Evolutionary conservation across 2,888 invertebrate genomes (phyloP).

Genomic region (Synanthedon formicaeformis): DNA sequence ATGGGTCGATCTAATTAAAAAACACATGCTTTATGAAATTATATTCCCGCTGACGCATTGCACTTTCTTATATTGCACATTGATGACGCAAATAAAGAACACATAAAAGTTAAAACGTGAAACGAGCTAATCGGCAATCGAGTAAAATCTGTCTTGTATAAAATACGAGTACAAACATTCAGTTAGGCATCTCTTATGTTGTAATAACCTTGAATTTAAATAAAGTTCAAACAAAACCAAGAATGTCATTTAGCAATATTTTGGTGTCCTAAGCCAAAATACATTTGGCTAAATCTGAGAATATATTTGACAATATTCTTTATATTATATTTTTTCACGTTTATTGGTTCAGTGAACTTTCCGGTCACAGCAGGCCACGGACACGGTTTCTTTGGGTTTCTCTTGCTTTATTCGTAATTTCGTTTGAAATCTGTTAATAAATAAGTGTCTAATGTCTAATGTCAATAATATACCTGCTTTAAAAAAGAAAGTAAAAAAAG

Average conservation of each 20-base stretch:
- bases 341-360: slow-evolving; percentile 39
- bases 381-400: slow-evolving; percentile 20
- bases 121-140: not conserved
- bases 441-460: no score
- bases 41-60: not conserved
- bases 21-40: not conserved
- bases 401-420: not conserved
- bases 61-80: not conserved
- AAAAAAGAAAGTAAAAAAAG: no score
- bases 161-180: not conserved
- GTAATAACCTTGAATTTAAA: not conserved
- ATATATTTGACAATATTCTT: slow-evolving; percentile 18
- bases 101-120: not conserved
- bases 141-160: not conserved
- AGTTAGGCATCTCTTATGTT: not conserved
- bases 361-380: slow-evolving; percentile 29
- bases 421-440: no score
- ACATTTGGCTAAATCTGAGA: slow-evolving; percentile 15
- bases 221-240: not conserved
- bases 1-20: no score
- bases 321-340: slow-evolving; percentile 6
- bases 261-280: slow-evolving; percentile 12
- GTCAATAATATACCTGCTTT: no score
- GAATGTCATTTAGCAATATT: slow-evolving; percentile 1
- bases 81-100: not conserved